Percentiles rank a stretch among this genome's conserved stretches.
These are phyloP conservation scores for Masnerella sp. DNA, from an alignment of 2,888 invertebrate genomes.

Conservation along the genomic window DNA sequence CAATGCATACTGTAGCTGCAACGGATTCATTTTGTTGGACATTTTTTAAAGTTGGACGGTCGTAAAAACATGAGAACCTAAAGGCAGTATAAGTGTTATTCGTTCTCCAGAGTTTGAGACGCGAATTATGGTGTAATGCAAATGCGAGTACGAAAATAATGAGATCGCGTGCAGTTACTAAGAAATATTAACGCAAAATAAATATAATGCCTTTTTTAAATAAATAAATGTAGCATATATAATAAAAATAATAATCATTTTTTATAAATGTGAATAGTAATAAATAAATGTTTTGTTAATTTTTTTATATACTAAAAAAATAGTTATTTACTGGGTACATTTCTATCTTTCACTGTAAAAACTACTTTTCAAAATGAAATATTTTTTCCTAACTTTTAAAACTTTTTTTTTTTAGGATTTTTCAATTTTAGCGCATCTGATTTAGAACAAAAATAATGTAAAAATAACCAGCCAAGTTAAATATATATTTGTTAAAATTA, in stretches of 20 bases:
- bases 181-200: constrained; percentile 11
- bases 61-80: constrained; percentile 69
- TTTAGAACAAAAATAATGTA: no score
- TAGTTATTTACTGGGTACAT: no score
- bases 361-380: no score
- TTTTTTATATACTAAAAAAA: no score
- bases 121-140: constrained; percentile 28
- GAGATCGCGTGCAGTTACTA: constrained; percentile 52
- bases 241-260: background rate
- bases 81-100: constrained; percentile 64
- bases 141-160: constrained; percentile 62
- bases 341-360: no score
- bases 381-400: no score
- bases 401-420: no score
- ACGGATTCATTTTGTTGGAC: constrained; percentile 61
- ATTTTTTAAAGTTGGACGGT: constrained; percentile 61
- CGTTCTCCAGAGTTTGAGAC: constrained; percentile 43
- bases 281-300: no score
- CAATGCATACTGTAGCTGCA: constrained; percentile 21
- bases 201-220: background rate
- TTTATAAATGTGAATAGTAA: no score
- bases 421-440: no score
- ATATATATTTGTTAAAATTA: no score
- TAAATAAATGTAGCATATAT: background rate
- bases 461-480: no score